phyloP scores from a whole-genome alignment of 2,888 invertebrate genomes.

The Drosophila quinaria region DNA sequence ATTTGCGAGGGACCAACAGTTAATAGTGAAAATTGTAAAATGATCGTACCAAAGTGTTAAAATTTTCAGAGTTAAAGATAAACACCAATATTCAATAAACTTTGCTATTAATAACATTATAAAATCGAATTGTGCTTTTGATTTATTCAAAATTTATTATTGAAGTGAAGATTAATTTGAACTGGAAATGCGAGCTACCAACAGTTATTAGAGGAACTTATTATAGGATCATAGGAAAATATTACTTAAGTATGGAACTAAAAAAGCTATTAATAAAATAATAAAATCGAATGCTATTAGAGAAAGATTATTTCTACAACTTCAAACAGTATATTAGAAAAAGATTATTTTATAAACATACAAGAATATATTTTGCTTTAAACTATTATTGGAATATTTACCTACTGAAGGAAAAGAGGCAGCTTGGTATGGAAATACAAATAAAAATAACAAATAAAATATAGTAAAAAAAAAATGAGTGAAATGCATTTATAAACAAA shows the following conservation, averaged over 20 bases:
- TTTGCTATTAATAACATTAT: neutral
- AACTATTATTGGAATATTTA: neutral
- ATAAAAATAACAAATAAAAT: neutral
- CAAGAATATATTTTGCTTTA: neutral
- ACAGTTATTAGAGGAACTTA: no score
- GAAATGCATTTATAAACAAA: neutral
- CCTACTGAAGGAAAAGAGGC: neutral
- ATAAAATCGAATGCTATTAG: no score
- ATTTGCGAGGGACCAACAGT: constrained; percentile 23
- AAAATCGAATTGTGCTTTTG: no score
- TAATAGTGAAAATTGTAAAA: neutral
- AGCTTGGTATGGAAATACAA: neutral
- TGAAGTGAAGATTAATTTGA: no score
- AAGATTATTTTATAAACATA: no score
- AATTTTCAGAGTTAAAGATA: neutral
- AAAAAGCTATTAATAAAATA: no score
- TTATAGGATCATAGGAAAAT: no score
- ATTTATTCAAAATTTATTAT: no score
- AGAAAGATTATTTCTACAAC: no score
- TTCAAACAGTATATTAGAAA: no score
- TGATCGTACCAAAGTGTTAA: neutral
- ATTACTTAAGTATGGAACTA: no score
- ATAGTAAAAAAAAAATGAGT: neutral
- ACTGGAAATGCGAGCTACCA: no score
- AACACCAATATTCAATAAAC: neutral